phyloP scores from a whole-genome alignment of 2,113 vertebrate genomes.

The Corvus moneduloides region DNA sequence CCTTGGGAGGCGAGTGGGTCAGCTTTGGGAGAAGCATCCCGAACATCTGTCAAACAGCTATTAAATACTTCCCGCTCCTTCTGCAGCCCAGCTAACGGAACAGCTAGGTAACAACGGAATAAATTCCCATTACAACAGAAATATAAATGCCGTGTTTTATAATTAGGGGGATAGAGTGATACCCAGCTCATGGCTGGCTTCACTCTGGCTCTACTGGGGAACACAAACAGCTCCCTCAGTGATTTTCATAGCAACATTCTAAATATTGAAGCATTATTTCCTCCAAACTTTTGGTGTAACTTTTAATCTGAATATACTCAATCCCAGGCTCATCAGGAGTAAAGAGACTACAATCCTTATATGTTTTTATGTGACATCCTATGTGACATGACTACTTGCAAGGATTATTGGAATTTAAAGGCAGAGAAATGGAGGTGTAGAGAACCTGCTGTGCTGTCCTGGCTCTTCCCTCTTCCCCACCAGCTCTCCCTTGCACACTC shows the following conservation, averaged over 20 bases:
- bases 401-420: neutral
- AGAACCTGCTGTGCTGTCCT: neutral
- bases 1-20: neutral
- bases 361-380: neutral
- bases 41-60: neutral
- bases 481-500: neutral
- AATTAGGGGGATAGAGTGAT: neutral
- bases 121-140: neutral
- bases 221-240: neutral
- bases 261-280: neutral
- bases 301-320: neutral
- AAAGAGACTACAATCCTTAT: neutral
- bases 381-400: neutral
- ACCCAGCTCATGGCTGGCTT: neutral
- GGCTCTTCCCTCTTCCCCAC: neutral
- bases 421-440: neutral
- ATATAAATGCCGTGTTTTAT: neutral
- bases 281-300: neutral
- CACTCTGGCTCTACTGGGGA: neutral
- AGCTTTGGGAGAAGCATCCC: neutral
- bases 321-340: neutral
- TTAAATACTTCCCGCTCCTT: neutral
- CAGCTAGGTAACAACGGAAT: neutral
- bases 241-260: neutral
- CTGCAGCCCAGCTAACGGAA: neutral